Conservation (phyloP, 2,113 vertebrate species). For the Bos taurus region DNA sequence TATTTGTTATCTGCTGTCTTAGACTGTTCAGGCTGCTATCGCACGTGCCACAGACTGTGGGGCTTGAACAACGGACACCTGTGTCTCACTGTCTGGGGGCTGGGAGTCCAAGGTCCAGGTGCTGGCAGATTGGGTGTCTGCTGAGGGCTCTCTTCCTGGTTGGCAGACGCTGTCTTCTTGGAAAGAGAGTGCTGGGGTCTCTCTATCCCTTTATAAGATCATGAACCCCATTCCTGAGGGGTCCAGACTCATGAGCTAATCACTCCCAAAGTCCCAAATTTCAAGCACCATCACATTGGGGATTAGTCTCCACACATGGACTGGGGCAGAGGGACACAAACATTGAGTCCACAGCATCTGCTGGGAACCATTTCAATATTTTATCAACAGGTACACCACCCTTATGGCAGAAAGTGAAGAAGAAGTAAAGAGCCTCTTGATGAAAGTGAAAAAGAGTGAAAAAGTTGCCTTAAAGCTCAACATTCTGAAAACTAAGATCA, state of each 20-base stretch:
- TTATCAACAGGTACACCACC: neutral
- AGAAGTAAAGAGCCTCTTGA: too few relatives aligned
- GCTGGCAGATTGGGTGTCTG: neutral
- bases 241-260: too few relatives aligned
- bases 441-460: too few relatives aligned
- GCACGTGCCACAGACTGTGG: neutral
- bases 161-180: neutral
- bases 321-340: neutral
- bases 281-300: neutral
- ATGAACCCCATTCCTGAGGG: neutral
- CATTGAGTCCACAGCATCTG: neutral
- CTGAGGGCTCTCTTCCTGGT: fast-evolving
- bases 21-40: neutral
- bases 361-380: neutral
- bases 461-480: too few relatives aligned
- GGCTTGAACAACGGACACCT: neutral
- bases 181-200: neutral
- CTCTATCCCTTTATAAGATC: neutral
- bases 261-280: neutral
- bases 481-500: too few relatives aligned
- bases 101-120: neutral
- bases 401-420: too few relatives aligned
- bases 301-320: neutral
- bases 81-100: neutral
- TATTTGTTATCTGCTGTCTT: neutral